Percentiles rank a stretch among this genome's conserved stretches.
These are phyloP conservation scores for Pyxicephalus adspersus DNA, from an alignment of 2,113 vertebrate species.

Conservation along the genomic window DNA sequence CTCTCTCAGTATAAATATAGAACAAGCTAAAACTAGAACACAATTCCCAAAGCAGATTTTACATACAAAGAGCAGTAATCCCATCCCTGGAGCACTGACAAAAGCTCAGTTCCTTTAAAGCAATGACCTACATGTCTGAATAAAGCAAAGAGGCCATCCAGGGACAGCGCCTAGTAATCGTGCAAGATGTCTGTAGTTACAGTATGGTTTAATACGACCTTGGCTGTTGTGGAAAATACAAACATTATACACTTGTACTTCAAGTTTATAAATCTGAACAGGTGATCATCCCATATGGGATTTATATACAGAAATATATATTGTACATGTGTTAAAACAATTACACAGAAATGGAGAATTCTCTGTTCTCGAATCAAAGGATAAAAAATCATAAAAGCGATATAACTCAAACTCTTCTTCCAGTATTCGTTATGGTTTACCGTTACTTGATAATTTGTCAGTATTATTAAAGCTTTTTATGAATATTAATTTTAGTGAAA, in stretches of 20 bases:
- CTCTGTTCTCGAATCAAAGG: too few species aligned
- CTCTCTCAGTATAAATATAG: neutral
- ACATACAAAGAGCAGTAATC: slow-evolving; percentile 22
- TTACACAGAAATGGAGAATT: too few species aligned
- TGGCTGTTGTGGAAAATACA: neutral
- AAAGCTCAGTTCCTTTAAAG: slow-evolving; percentile 38
- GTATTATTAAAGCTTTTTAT: too few species aligned
- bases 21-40: neutral
- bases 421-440: too few species aligned
- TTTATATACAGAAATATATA: neutral
- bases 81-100: neutral
- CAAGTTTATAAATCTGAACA: slow-evolving; percentile 1
- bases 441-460: too few species aligned
- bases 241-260: neutral
- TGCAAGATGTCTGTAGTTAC: slow-evolving; percentile 32
- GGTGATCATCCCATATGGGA: neutral
- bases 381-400: too few species aligned
- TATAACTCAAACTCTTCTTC: too few species aligned
- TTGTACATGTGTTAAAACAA: neutral
- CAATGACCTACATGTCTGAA: slow-evolving; percentile 48
- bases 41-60: neutral
- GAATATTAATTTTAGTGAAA: too few species aligned
- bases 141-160: slow-evolving; percentile 40
- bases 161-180: slow-evolving; percentile 37
- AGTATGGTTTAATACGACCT: slow-evolving; percentile 27